Conservation (phyloP, 2,113 vertebrate species). For the Cynopterus brachyotis region DNA sequence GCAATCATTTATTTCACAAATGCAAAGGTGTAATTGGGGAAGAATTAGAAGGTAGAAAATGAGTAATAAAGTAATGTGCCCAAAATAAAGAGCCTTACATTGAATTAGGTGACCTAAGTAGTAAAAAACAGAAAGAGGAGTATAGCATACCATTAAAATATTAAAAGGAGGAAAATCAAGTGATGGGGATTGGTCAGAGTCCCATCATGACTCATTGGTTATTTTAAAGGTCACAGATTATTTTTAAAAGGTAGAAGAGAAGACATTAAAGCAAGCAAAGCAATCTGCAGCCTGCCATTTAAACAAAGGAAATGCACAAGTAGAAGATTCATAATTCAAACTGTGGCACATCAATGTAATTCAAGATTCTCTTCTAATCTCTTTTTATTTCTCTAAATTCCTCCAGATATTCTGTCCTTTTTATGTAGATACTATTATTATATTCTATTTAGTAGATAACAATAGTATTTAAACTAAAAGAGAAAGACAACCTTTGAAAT, state of each 20-base stretch:
- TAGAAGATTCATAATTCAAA: background rate
- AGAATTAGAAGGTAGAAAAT: background rate
- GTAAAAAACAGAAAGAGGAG: background rate
- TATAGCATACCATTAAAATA: slow-evolving; percentile 22
- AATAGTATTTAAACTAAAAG: background rate
- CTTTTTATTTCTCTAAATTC: slow-evolving; percentile 12
- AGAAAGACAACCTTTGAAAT: background rate
- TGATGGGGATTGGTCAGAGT: background rate
- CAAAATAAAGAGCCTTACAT: background rate
- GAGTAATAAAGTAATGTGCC: background rate
- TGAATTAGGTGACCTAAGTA: background rate
- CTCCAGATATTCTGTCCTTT: background rate
- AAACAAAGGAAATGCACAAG: background rate
- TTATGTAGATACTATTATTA: background rate
- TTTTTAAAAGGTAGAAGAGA: background rate
- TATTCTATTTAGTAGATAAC: background rate
- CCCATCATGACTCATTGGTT: background rate
- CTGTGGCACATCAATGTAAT: background rate
- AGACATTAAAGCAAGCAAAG: background rate
- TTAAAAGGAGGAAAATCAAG: background rate
- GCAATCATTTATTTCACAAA: slow-evolving; percentile 22
- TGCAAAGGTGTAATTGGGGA: background rate
- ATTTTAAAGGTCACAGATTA: background rate
- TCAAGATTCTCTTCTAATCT: background rate
- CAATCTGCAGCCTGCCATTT: background rate